phyloP scores from a whole-genome alignment of 1,140 invertebrate genomes.

The Macrobrachium nipponense region DNA sequence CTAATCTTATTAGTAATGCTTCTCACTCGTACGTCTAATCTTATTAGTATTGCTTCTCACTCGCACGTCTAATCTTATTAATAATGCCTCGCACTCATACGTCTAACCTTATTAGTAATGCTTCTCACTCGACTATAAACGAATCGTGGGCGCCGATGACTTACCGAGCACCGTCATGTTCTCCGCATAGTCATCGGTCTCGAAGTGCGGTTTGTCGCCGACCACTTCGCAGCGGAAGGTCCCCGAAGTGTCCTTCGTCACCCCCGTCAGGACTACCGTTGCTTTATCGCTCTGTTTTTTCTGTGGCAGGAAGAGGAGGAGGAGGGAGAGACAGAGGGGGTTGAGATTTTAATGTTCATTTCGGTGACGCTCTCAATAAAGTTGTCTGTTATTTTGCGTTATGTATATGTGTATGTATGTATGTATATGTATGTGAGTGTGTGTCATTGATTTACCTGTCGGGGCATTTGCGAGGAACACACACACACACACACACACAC shows the following conservation, averaged over 20 bases:
- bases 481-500: too few species aligned
- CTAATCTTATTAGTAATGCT: too few species aligned
- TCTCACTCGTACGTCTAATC: too few species aligned
- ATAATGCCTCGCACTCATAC: neutral
- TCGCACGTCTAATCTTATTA: neutral
- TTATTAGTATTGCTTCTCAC: too few species aligned
- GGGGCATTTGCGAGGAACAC: too few species aligned
- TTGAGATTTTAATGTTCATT: neutral
- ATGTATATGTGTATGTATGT: neutral
- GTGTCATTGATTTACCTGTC: too few species aligned
- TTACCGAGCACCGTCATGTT: conserved; percentile 59
- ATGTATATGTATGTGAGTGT: neutral
- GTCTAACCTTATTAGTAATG: neutral
- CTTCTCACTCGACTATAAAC: neutral
- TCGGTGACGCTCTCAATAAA: neutral
- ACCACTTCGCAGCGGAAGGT: conserved; percentile 55
- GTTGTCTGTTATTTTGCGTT: neutral
- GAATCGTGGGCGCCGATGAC: neutral
- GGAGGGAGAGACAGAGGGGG: too few species aligned
- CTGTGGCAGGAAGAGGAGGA: neutral
- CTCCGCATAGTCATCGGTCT: conserved; percentile 45
- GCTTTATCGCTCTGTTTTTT: conserved; percentile 14
- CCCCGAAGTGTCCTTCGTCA: conserved; percentile 42
- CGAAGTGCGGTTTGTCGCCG: conserved; percentile 50
- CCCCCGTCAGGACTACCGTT: conserved; percentile 31